phyloP scores from a whole-genome alignment of 2,113 vertebrate species.

The Motacilla alba region DNA sequence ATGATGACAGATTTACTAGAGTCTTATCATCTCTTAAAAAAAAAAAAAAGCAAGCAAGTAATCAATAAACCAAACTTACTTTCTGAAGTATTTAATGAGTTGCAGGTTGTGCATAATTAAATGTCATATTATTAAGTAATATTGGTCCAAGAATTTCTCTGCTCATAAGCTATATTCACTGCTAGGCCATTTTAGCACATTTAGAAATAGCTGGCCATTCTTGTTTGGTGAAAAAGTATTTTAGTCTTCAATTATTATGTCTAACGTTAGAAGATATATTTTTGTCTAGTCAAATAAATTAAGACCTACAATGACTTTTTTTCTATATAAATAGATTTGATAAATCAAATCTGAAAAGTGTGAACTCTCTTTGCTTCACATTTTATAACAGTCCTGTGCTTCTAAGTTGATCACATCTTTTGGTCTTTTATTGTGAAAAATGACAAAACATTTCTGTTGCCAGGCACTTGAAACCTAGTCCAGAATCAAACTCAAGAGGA shows the following conservation, averaged over 20 bases:
- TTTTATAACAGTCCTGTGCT: not conserved
- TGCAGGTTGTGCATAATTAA: not conserved
- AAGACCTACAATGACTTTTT: not conserved
- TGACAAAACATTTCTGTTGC: not conserved
- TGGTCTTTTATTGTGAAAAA: not conserved
- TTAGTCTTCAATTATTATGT: not conserved
- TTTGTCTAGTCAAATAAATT: not conserved
- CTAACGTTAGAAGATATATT: not conserved
- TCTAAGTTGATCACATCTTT: not conserved
- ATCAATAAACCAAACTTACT: not conserved
- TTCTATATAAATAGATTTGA: not conserved
- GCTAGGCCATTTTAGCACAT: not conserved
- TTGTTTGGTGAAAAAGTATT: not conserved
- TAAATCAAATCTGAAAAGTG: not conserved
- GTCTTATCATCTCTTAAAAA: not conserved
- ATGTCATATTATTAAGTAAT: not conserved
- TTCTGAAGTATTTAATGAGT: not conserved
- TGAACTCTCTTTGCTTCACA: not conserved
- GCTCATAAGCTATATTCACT: not conserved
- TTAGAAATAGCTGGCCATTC: not conserved
- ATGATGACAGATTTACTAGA: not conserved
- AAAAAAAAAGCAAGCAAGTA: not conserved
- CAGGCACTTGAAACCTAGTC: not conserved
- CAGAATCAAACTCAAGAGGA: not conserved
- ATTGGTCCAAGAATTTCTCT: not conserved